Evolutionary conservation across 2,888 invertebrate species (phyloP).

Genomic region (Drosophila barbarae): DNA sequence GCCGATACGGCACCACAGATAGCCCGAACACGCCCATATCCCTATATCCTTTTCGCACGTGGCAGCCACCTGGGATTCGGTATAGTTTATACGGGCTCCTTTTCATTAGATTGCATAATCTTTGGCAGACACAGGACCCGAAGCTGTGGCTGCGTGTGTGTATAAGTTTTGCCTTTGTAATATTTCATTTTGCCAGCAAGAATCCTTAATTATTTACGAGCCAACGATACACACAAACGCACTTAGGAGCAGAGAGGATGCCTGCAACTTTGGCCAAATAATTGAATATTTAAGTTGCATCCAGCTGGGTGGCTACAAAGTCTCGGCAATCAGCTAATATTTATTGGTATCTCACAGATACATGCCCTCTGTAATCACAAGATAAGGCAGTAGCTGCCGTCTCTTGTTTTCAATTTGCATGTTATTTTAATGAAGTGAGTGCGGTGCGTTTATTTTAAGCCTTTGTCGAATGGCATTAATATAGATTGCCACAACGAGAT

Average conservation of each 20-base stretch:
- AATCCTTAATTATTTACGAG: slow-evolving; percentile 59
- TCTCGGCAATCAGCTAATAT: slow-evolving; percentile 14
- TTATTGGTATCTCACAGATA: slow-evolving; percentile 28
- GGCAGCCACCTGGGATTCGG: slow-evolving; percentile 46
- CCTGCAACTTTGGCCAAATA: slow-evolving; percentile 40
- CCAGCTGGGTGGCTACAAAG: slow-evolving; percentile 10
- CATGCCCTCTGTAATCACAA: slow-evolving; percentile 24
- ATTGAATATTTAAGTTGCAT: slow-evolving; percentile 68
- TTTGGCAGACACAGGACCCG: slow-evolving; percentile 20
- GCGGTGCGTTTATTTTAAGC: slow-evolving; percentile 23
- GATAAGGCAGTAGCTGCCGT: slow-evolving; percentile 19
- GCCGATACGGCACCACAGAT: not conserved
- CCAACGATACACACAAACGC: slow-evolving; percentile 22
- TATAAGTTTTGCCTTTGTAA: slow-evolving; percentile 42
- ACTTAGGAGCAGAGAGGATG: slow-evolving; percentile 13
- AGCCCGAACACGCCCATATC: not conserved
- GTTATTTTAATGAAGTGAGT: slow-evolving; percentile 48
- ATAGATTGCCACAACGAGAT: slow-evolving; percentile 11
- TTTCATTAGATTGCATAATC: slow-evolving; percentile 64
- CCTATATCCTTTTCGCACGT: slow-evolving; percentile 44
- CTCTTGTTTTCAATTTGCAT: slow-evolving; percentile 30
- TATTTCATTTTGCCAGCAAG: slow-evolving; percentile 56
- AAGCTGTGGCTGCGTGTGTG: slow-evolving; percentile 12
- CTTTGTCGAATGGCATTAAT: slow-evolving; percentile 22
- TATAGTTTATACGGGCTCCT: slow-evolving; percentile 45